Conservation (phyloP, 2,113 vertebrate species). For the Progne subis region DNA sequence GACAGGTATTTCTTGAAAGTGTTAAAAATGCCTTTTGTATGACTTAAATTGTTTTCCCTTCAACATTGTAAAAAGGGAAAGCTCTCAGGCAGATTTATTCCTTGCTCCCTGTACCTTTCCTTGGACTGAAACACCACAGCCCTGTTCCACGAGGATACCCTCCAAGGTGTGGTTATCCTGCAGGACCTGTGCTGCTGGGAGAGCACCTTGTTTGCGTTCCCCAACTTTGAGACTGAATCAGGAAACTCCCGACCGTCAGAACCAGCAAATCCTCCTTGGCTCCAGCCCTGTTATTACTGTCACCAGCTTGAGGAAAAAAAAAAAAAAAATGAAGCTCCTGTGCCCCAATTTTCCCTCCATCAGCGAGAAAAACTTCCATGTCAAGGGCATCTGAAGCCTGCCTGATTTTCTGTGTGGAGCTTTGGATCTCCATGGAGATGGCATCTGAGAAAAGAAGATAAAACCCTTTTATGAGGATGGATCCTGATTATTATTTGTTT, state of each 20-base stretch:
- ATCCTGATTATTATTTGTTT: not conserved
- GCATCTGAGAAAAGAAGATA: constrained; percentile 8
- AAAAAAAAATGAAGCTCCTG: not conserved
- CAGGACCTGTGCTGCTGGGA: not conserved
- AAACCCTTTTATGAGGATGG: not conserved
- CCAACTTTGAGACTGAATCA: not conserved
- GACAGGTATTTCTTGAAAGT: not conserved
- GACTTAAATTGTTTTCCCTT: not conserved
- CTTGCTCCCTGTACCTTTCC: not conserved
- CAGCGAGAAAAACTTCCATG: not conserved
- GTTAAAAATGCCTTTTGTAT: not conserved
- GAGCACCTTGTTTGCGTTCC: not conserved
- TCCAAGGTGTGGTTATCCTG: not conserved
- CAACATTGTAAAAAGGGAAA: not conserved
- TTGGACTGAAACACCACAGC: not conserved
- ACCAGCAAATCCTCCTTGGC: not conserved
- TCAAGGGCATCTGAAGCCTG: constrained; percentile 29
- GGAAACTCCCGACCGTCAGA: not conserved
- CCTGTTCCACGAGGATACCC: not conserved
- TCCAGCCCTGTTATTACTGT: not conserved
- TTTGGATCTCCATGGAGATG: not conserved
- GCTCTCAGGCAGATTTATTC: not conserved
- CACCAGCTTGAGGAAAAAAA: not conserved
- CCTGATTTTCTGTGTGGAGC: not conserved
- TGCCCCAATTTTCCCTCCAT: constrained; percentile 24